phyloP scores from a whole-genome alignment of 2,113 vertebrate species.

The Heliornis fulica region DNA sequence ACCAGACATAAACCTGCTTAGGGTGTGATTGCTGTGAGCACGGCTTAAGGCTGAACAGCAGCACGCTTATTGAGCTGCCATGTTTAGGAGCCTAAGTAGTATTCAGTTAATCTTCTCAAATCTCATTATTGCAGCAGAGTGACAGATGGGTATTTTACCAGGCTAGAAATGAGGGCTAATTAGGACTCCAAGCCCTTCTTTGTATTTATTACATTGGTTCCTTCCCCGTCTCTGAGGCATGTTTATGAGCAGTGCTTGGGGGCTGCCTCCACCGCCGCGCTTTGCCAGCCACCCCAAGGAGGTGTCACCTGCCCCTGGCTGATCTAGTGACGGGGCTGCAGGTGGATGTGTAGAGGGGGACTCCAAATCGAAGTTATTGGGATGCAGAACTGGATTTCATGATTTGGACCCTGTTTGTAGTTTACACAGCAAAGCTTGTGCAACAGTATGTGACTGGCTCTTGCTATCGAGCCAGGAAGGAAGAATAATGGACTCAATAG shows the following conservation, averaged over 20 bases:
- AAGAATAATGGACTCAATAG: background rate
- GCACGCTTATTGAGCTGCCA: background rate
- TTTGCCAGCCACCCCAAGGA: background rate
- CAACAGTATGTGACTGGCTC: background rate
- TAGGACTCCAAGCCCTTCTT: conserved; percentile 5
- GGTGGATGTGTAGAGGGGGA: background rate
- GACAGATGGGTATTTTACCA: conserved; percentile 47
- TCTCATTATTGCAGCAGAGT: conserved; percentile 21
- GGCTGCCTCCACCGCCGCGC: background rate
- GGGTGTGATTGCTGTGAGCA: background rate
- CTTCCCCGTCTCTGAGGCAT: background rate
- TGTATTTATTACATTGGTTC: background rate
- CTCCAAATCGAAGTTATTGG: background rate
- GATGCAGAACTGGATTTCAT: background rate
- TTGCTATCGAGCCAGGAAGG: background rate
- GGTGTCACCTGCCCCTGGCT: background rate
- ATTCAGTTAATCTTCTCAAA: conserved; percentile 53
- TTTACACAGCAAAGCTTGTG: background rate
- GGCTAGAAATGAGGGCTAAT: conserved; percentile 39
- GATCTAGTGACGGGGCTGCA: background rate
- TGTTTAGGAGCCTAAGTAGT: background rate
- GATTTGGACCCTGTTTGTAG: background rate
- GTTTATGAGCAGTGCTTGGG: background rate
- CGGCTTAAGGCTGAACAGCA: background rate
- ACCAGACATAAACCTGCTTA: background rate